A percentile compares a stretch with the other conserved stretches of the same genome.
Evolutionary conservation across 2,888 invertebrate species (phyloP).

Genomic region (Drosophila merina): DNA sequence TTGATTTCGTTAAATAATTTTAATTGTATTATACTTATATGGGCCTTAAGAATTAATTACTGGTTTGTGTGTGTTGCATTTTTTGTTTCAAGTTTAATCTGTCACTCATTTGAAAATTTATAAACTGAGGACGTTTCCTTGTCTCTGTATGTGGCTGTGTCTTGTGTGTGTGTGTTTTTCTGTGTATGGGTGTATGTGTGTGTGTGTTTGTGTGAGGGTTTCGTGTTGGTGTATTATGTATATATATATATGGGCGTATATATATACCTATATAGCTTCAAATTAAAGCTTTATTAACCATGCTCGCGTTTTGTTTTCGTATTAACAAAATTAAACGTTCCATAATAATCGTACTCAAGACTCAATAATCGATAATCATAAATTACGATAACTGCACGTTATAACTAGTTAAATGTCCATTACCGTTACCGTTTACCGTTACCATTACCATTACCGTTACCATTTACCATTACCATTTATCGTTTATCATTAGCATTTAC

Average conservation of each 20-base stretch:
- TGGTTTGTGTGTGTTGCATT: constrained; percentile 35
- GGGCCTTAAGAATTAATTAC: constrained; percentile 66
- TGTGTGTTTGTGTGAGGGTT: constrained; percentile 34
- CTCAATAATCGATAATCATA: constrained; percentile 54
- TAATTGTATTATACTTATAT: constrained; percentile 55
- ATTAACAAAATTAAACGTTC: constrained; percentile 81
- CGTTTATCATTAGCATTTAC: constrained; percentile 24
- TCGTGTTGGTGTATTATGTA: constrained; percentile 12
- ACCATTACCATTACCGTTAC: constrained; percentile 3
- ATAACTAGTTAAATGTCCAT: constrained; percentile 57
- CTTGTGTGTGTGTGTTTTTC: constrained; percentile 1
- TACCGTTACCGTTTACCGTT: constrained; percentile 26
- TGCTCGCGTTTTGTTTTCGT: constrained; percentile 82
- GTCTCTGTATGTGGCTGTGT: neutral
- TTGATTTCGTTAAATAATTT: constrained; percentile 60
- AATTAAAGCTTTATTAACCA: constrained; percentile 83
- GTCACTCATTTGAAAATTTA: constrained; percentile 81
- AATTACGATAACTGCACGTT: constrained; percentile 48
- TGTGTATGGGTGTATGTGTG: constrained; percentile 30
- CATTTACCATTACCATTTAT: constrained; percentile 21
- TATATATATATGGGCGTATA: constrained; percentile 51
- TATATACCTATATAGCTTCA: constrained; percentile 80
- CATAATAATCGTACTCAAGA: constrained; percentile 68
- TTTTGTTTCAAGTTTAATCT: constrained; percentile 38
- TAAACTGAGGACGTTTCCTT: constrained; percentile 79